phyloP scores from a whole-genome alignment of 2,888 invertebrate species.

The Cataglyphis livida region DNA sequence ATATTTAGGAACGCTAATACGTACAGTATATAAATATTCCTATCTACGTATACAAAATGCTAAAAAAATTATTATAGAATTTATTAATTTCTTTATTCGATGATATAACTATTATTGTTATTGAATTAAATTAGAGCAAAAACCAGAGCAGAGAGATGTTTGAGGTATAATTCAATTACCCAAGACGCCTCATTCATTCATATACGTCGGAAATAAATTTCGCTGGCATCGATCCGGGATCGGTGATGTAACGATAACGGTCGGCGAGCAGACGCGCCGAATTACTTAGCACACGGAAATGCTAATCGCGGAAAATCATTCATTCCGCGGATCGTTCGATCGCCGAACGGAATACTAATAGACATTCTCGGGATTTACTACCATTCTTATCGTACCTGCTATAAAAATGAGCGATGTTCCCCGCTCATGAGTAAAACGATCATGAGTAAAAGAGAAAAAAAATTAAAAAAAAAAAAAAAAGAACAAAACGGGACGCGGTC shows the following conservation, averaged over 20 bases:
- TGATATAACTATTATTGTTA: background rate
- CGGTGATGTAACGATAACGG: conserved; percentile 39
- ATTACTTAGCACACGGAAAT: conserved; percentile 51
- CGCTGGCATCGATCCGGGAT: conserved; percentile 21
- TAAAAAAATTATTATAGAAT: background rate
- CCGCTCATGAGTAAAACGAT: background rate
- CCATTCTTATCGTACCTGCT: conserved; percentile 64
- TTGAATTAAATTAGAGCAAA: background rate
- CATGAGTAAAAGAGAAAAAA: background rate
- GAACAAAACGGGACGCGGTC: conserved; percentile 8
- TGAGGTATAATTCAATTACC: background rate
- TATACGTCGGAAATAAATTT: background rate
- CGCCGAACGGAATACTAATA: conserved; percentile 64
- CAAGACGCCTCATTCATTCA: background rate
- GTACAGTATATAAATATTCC: background rate
- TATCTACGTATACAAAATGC: background rate
- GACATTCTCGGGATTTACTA: conserved; percentile 58
- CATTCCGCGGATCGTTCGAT: conserved; percentile 62
- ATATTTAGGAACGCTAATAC: background rate
- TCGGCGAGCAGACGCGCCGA: conserved; percentile 38
- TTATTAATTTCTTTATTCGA: background rate
- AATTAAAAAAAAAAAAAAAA: no score
- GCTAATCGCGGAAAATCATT: conserved; percentile 59
- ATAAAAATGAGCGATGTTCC: conserved; percentile 41
- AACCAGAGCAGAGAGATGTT: background rate